A percentile compares a stretch with the other conserved stretches of the same genome.
Conservation (phyloP, 2,888 invertebrate species). For the Pyrochroa serraticornis region DNA sequence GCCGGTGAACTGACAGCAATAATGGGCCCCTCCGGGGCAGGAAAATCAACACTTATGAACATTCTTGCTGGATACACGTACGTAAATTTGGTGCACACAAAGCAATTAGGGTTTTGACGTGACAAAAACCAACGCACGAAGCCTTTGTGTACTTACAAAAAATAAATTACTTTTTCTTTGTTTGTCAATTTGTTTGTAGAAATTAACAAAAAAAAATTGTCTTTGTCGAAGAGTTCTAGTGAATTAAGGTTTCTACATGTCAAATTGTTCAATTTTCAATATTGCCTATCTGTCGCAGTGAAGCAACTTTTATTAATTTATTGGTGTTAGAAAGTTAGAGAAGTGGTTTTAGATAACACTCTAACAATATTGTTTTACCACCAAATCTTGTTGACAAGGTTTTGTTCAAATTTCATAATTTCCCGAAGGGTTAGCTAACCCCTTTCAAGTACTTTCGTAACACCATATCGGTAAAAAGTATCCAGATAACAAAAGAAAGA, state of each 20-base stretch:
- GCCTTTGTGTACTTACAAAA: background rate
- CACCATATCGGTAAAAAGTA: too few species aligned
- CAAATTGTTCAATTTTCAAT: too few species aligned
- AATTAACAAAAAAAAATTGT: background rate
- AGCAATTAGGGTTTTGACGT: background rate
- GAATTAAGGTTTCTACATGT: too few species aligned
- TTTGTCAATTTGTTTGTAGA: background rate
- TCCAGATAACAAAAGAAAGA: too few species aligned
- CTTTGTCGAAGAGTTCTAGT: too few species aligned
- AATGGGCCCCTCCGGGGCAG: conserved; percentile 89
- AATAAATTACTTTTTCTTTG: background rate
- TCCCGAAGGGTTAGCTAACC: too few species aligned
- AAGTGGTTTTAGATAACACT: background rate
- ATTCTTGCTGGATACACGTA: conserved; percentile 90
- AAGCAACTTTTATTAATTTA: background rate
- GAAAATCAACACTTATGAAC: conserved; percentile 88
- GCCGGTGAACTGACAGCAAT: conserved; percentile 82
- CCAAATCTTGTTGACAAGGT: too few species aligned
- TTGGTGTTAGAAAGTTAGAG: background rate
- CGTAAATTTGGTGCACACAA: conserved; percentile 51
- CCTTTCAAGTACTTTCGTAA: too few species aligned
- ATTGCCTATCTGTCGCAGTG: too few species aligned
- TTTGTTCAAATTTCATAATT: too few species aligned
- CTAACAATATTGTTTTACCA: background rate
- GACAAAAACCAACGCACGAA: background rate